These are phyloP conservation scores for Conger conger DNA, from an alignment of 2,113 vertebrate genomes.

Conservation along the genomic window DNA sequence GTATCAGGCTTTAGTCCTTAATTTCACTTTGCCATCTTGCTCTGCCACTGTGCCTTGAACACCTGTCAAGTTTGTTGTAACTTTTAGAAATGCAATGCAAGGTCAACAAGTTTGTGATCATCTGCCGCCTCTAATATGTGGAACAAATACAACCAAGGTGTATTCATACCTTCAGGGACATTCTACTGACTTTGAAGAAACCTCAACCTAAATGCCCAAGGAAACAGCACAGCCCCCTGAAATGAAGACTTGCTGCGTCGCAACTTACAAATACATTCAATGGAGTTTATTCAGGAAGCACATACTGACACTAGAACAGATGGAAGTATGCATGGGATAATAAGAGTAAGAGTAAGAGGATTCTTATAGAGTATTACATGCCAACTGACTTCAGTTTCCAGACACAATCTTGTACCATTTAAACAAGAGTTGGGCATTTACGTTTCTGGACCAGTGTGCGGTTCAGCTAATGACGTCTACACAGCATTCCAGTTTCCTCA, in stretches of 20 bases:
- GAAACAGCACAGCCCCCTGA: not conserved
- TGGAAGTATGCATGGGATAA: not conserved
- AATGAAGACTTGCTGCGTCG: not conserved
- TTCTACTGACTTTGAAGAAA: not conserved
- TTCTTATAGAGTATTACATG: not conserved
- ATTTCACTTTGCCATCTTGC: not conserved
- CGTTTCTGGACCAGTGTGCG: no score
- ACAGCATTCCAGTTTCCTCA: no score
- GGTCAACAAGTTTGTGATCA: not conserved
- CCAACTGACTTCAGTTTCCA: no score
- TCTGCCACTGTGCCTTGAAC: not conserved
- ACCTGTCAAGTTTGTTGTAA: not conserved
- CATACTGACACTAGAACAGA: not conserved
- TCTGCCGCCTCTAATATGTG: not conserved
- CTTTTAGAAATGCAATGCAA: constrained; percentile 32
- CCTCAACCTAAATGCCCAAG: not conserved
- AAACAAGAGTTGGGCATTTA: no score
- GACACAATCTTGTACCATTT: no score
- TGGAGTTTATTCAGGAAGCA: no score
- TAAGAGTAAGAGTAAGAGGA: no score
- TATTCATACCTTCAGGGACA: constrained; percentile 9
- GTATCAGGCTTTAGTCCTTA: not conserved
- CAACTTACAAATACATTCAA: not conserved
- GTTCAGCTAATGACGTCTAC: no score
- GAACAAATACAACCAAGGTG: not conserved